These are phyloP conservation scores for Bos indicus DNA, from an alignment of 2,113 vertebrate genomes.

Conservation along the genomic window DNA sequence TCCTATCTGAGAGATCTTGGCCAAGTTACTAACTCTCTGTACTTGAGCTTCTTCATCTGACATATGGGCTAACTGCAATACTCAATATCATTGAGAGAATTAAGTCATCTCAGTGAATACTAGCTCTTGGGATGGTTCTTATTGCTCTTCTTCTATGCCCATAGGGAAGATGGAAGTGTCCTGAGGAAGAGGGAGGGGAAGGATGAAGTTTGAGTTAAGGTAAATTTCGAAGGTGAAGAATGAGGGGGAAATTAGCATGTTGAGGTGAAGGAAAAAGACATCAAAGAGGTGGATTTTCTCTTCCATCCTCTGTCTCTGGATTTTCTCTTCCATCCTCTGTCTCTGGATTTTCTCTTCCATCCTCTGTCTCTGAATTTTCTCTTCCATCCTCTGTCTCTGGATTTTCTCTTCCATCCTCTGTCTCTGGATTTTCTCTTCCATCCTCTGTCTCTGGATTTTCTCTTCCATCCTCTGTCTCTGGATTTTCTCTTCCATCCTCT, in stretches of 20 bases:
- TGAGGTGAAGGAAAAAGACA: neutral
- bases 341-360: too few relatives aligned
- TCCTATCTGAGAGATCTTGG: neutral
- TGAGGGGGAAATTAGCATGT: neutral
- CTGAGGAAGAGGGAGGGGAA: neutral
- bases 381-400: too few relatives aligned
- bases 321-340: too few relatives aligned
- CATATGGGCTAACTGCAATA: neutral
- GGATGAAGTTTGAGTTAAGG: neutral
- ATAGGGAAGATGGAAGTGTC: neutral
- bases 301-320: neutral
- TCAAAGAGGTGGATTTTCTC: neutral
- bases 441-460: too few relatives aligned
- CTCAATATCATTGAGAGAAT: neutral
- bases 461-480: too few relatives aligned
- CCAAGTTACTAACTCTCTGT: neutral
- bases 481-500: too few relatives aligned
- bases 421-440: too few relatives aligned
- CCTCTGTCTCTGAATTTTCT: too few relatives aligned
- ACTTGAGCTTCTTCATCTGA: neutral
- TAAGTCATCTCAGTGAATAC: neutral
- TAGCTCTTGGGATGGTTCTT: neutral
- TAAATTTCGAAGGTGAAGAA: neutral
- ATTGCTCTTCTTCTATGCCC: neutral
- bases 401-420: too few relatives aligned